Evolutionary conservation across 2,797 vertebrate genomes (phyloP), one percentile per base, ranked within the genome.

Genomic region (Erpetoichthys calabaricus): DNA sequence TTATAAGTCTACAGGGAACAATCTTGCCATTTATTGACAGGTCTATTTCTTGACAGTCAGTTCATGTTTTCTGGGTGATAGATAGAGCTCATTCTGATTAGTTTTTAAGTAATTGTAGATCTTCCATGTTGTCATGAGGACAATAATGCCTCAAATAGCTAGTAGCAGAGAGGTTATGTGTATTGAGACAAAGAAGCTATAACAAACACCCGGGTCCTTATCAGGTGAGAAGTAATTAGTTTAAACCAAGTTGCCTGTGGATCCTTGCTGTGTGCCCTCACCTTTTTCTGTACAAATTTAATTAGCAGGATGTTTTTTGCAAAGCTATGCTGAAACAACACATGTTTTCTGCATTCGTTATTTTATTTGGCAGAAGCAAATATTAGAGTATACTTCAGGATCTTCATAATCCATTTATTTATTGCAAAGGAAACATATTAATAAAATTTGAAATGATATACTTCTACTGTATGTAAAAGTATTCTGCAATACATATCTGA

Each of bases 191-290:
- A 45, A 53, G 44, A 54, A 4, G 10, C 5, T 42, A 55, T 55
- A 44, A 43, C 53, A 67, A 70, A 67, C 75, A 75, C 75, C 74
- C 75, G 74, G 62, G 67, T 44, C 62, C 71, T 62, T 59, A 60
- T 50, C 57, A 58, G 47, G 43, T 58, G 63, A 6, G 62, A 62
- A 53, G 59, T 65, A 62, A 61, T 67, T 60, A 56, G 10, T 43
- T 49, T 52, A 60, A 78, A 78, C 67, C 61, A 74, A 75, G 77
- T 79, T 75, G 77, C 55, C 73, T 52, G 50, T 74, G 64, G 75
- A 76, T 70, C 67, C 68, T 66, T 55, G 59, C 60, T 68, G 59
- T 55, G 61, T 69, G 7, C 65, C 64, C 65, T 62, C 64, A 62
- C 59, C 57, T 62, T 63, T 56, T 66, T 68, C 56, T 60, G 60